Conservation (phyloP, 1,140 invertebrate genomes). For the Melitaea cinxia region DNA sequence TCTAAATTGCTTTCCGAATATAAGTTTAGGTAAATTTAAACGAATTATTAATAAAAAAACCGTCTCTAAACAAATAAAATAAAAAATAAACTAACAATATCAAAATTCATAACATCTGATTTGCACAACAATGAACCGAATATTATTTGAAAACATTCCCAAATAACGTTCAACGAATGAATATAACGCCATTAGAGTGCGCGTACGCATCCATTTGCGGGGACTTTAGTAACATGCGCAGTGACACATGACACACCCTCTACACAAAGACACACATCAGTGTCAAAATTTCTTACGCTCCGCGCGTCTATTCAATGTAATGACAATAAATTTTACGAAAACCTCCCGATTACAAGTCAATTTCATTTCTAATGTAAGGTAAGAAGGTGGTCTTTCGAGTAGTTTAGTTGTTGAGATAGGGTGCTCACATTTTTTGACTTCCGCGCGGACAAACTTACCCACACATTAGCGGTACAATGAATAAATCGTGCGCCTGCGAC, state of each 20-base stretch:
- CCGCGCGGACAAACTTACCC: constrained; percentile 68
- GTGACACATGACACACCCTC: constrained; percentile 55
- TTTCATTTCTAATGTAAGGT: constrained; percentile 13
- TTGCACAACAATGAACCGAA: constrained; percentile 15
- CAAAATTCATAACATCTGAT: constrained; percentile 14
- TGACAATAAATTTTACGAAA: constrained; percentile 41
- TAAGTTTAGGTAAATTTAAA: too few species aligned
- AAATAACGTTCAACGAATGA: constrained; percentile 19
- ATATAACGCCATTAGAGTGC: constrained; percentile 16
- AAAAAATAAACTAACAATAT: neutral
- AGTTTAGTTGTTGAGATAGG: constrained; percentile 25
- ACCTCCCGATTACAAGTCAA: neutral
- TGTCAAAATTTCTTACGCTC: constrained; percentile 73
- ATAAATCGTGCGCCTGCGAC: constrained; percentile 55
- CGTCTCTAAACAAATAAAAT: too few species aligned
- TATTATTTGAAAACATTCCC: constrained; percentile 24
- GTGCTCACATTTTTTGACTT: constrained; percentile 63
- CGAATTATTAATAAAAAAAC: too few species aligned
- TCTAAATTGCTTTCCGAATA: too few species aligned
- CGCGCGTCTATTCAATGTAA: constrained; percentile 57
- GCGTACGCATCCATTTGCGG: constrained; percentile 43
- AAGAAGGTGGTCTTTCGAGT: constrained; percentile 32
- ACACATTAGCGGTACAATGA: constrained; percentile 70
- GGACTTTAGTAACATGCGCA: constrained; percentile 43
- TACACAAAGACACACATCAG: constrained; percentile 57